These are phyloP conservation scores for Ellobium chinense DNA, from an alignment of 2,888 invertebrate species.

Conservation along the genomic window DNA sequence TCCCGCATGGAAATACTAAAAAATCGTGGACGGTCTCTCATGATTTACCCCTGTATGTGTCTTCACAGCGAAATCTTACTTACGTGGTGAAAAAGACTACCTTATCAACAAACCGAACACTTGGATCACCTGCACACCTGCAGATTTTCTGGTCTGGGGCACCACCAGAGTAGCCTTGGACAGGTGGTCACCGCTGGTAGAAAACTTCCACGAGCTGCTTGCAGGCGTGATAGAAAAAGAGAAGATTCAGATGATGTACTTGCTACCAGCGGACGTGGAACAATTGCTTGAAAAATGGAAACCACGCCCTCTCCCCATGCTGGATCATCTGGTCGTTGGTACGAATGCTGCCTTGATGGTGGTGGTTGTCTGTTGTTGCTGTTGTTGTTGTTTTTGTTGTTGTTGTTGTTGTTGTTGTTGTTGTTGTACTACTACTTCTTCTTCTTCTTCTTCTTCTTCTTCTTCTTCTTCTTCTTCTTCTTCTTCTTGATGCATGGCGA, in stretches of 20 bases:
- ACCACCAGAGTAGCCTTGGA: conserved; percentile 1
- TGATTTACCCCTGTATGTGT: too few relatives aligned
- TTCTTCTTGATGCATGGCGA: too few relatives aligned
- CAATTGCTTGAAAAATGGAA: not conserved
- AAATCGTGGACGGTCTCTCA: too few relatives aligned
- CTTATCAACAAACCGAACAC: conserved; percentile 1
- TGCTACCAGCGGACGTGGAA: not conserved
- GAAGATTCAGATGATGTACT: not conserved
- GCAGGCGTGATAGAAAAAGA: conserved; percentile 12
- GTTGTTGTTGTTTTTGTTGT: too few relatives aligned
- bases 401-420: too few relatives aligned
- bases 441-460: too few relatives aligned
- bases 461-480: too few relatives aligned
- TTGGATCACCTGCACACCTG: not conserved
- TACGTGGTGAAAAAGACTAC: not conserved
- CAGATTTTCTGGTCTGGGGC: conserved; percentile 1
- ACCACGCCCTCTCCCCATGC: conserved; percentile 5
- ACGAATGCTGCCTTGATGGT: too few relatives aligned
- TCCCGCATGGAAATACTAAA: too few relatives aligned
- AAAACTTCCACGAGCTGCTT: not conserved
- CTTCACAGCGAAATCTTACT: not conserved
- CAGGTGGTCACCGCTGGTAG: not conserved
- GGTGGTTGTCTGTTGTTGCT: too few relatives aligned
- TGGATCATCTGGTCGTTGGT: not conserved
- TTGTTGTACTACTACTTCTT: too few relatives aligned